Base-by-base conservation (phyloP, 2,888 invertebrate genomes). In the Autographa gamma region DNA sequence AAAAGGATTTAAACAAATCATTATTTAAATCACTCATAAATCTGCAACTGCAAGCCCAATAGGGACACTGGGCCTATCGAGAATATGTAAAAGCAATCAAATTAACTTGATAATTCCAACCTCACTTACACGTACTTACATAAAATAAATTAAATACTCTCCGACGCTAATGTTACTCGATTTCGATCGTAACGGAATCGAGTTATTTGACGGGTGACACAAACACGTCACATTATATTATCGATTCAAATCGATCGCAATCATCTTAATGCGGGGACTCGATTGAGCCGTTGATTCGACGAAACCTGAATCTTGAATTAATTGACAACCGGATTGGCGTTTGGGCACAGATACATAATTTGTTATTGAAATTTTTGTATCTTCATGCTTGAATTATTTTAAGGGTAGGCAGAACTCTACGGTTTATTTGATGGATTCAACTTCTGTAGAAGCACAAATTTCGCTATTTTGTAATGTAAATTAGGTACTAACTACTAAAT, bases 151-250 rank as follows among this genome's bases (percentile, higher is more conserved):
- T 16, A 59, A 59, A 59, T 31, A 32, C 59, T 59, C 59, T 59
- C 11, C 71, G 77, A 79, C 77, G 25, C 80, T 77, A 77, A 79
- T 75, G 58, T 66, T 61, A 56, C 60, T 68, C 76, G 79, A 66
- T 71, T 25, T 32, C 62, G 66, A 65, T 64, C 61, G 60, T 25
- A 56, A 56, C 54, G 11, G 25, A 56, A 56, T 19, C 54, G 59
- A 75, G 59, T 34, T 79, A 78, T 66, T 64, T 58, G 54, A n/a
- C 48, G 43, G 9, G 43, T 65, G 76, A 75, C 71, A 54, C 43
- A 41, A 14, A 5, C 66, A 60, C 65, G 77, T 71, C 76, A 38
- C 34, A 19, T 67, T 64, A 32, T 58, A 19, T 79, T 58, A 19
- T 79, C 71, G 60, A 79, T 43, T 67, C 62, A 65, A 75, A 65